Evolutionary conservation across 2,113 vertebrate genomes (phyloP), one percentile per base, ranked within the genome.

Genomic region (Hippoglossus stenolepis): DNA sequence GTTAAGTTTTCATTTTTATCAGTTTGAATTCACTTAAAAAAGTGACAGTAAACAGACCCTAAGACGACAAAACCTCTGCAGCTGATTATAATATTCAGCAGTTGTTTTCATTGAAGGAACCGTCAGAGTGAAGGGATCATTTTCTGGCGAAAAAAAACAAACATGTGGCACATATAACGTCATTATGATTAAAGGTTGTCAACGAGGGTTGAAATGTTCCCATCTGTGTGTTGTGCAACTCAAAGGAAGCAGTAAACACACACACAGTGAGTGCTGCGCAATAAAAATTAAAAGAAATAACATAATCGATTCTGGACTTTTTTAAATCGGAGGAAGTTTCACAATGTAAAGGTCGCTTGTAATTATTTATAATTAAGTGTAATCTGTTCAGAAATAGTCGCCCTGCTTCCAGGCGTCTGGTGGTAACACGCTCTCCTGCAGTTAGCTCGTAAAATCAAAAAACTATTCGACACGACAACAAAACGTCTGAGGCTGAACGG

Each of bases 1-100:
- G n/a, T 73, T 47, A 51, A 53, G 2, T 45, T 58, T 75, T 4
- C 14, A 51, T 75, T 59, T 51, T 72, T 31, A 31, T 57, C 47
- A 68, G 26, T 51, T 8, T 21, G 28, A 24, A 40, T 77, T 65
- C 2, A 4, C 7, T 78, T 31, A 60, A 5, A 51, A 7, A 70
- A 67, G 51, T 63, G 26, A 47, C 5, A 24, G 59, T 47, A 35
- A 69, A 67, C 21, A 56, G 14, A 24, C n/a, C 0, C 17, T 5
- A 3, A 35, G 11, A 23, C 49, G 9, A 26, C 8, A 35, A 14
- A 71, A 28, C 17, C 14, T 62, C 49, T 18, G 35, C 13, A 2
- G 7, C 28, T 64, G 28, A 58, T 43, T 45, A 26, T 51, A 47
- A 31, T 58, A 56, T 57, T 56, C n/a, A 45, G 14, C 1, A 20